These are phyloP conservation scores for Chiridota heheva DNA, from an alignment of 35 echinoderm and acorn worm species.

Conservation along the genomic window DNA sequence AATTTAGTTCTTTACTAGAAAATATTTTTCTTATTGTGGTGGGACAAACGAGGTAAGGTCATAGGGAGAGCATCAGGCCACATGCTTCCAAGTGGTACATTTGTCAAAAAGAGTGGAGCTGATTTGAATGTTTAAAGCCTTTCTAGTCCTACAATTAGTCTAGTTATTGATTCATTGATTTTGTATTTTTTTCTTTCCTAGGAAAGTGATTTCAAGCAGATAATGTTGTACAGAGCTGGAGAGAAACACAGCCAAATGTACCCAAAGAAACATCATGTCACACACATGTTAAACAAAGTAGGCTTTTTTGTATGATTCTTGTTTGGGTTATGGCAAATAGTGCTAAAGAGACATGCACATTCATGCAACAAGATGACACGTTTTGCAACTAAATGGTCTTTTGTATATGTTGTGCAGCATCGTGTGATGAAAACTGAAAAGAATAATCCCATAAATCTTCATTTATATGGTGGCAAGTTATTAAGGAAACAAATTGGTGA, in stretches of 20 bases:
- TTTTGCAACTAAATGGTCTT: not conserved
- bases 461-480: not conserved
- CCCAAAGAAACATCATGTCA: constrained; percentile 23
- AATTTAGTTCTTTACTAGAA: no score
- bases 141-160: no score
- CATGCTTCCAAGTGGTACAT: no score
- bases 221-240: constrained; percentile 63
- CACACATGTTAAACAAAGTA: constrained; percentile 57
- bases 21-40: no score
- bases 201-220: constrained; percentile 79
- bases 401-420: not conserved
- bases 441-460: not conserved
- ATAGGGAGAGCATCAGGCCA: no score
- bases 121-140: no score
- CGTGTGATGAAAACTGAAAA: not conserved
- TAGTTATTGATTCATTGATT: not conserved
- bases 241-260: constrained; percentile 41
- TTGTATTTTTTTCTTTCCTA: constrained; percentile 34
- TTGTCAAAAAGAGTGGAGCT: no score
- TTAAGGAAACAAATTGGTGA: no score
- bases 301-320: not conserved
- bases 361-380: not conserved
- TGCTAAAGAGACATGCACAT: not conserved
- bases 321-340: not conserved
- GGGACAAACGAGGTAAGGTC: no score